phyloP scores from a whole-genome alignment of 2,888 invertebrate genomes.

The Amorpha juglandis region DNA sequence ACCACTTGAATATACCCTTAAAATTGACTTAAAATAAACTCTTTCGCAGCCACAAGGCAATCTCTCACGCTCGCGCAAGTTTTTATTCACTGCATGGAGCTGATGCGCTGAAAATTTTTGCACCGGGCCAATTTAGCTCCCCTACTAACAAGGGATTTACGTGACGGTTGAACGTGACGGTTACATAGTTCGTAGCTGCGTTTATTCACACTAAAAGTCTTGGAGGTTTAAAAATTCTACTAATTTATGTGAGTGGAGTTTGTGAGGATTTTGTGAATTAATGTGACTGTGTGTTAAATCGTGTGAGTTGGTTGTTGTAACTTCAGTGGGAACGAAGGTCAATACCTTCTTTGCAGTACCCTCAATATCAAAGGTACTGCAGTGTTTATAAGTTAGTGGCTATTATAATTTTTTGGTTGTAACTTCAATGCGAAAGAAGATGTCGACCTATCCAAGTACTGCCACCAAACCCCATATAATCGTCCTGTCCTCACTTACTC shows the following conservation, averaged over 20 bases:
- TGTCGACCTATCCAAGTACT: no score
- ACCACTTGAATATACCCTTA: background rate
- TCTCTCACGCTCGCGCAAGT: constrained; percentile 8
- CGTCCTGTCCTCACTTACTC: no score
- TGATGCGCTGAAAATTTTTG: constrained; percentile 16
- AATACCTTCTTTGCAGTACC: no score
- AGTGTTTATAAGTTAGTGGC: no score
- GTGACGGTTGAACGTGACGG: constrained; percentile 4
- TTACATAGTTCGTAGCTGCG: background rate
- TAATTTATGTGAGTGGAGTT: background rate
- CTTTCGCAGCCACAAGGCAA: background rate
- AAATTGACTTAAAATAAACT: background rate
- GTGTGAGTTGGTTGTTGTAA: no score
- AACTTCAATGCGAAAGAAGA: no score
- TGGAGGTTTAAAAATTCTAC: background rate
- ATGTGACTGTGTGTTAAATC: no score
- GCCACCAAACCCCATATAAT: no score
- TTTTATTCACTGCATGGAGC: constrained; percentile 22
- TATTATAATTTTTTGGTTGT: no score
- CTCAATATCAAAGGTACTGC: no score
- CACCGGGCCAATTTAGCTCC: constrained; percentile 32
- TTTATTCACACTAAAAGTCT: background rate
- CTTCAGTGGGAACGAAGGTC: no score
- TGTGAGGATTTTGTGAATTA: no score
- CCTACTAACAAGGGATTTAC: constrained; percentile 30